Conservation (phyloP, 2,888 invertebrate genomes). For the Pegoplata infirma region DNA sequence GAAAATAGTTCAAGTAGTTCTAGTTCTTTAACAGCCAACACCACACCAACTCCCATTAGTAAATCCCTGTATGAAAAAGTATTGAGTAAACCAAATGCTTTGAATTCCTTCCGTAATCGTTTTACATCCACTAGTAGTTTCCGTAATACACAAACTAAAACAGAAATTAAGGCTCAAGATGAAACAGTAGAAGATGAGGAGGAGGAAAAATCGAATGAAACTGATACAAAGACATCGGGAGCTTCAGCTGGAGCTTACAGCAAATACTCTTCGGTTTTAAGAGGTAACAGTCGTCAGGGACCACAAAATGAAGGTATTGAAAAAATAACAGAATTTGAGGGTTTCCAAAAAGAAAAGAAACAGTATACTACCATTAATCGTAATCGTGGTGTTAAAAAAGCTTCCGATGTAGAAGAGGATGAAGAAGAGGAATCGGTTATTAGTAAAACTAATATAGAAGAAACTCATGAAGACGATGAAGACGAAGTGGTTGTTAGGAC, state of each 20-base stretch:
- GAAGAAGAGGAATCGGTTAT: conserved; percentile 67
- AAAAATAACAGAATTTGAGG: conserved; percentile 75
- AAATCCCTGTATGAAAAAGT: conserved; percentile 88
- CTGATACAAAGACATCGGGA: conserved; percentile 42
- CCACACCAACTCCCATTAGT: conserved; percentile 84
- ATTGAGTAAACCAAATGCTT: conserved; percentile 78
- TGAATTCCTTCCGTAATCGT: conserved; percentile 75
- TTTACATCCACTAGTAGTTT: conserved; percentile 66
- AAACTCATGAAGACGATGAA: conserved; percentile 50
- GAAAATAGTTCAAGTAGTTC: conserved; percentile 73
- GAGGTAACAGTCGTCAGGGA: conserved; percentile 81
- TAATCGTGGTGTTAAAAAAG: conserved; percentile 78
- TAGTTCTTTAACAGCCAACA: conserved; percentile 70
- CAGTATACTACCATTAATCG: conserved; percentile 85
- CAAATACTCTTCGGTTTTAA: conserved; percentile 82
- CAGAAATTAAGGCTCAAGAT: conserved; percentile 35
- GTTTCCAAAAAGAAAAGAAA: conserved; percentile 79
- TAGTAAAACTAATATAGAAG: conserved; percentile 60
- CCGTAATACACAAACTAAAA: conserved; percentile 61
- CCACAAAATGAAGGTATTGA: conserved; percentile 81
- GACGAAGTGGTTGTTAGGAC: conserved; percentile 49
- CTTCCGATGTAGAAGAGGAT: conserved; percentile 74
- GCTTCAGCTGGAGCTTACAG: conserved; percentile 68
- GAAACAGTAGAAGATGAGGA: conserved; percentile 54
- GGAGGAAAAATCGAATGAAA: conserved; percentile 35